Conservation (phyloP, 2,113 vertebrate species). For the Holacanthus passer region DNA sequence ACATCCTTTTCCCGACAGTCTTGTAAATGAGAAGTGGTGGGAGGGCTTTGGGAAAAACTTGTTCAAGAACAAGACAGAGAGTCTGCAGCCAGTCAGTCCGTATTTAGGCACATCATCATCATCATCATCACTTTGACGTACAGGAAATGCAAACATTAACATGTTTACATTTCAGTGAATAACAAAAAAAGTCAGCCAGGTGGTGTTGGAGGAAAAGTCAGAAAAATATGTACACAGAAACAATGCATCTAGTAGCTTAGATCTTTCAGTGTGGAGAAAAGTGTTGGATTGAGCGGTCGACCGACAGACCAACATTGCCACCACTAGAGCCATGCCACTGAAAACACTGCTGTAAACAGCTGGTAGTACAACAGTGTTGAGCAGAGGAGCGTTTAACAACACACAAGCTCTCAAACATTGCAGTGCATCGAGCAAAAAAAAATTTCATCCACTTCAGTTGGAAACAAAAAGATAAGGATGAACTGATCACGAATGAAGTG, state of each 20-base stretch:
- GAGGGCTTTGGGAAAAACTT: not conserved
- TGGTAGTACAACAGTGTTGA: not conserved
- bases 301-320: not conserved
- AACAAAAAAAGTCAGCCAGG: not conserved
- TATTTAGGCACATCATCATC: not conserved
- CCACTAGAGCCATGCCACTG: not conserved
- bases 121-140: not conserved
- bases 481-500: not conserved
- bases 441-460: not conserved
- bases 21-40: not conserved
- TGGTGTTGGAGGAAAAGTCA: not conserved
- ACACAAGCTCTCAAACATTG: not conserved
- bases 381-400: not conserved
- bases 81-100: not conserved
- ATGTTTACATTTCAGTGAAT: conserved; percentile 1
- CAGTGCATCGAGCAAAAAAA: not conserved
- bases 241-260: not conserved
- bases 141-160: not conserved
- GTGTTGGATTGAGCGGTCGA: too few relatives aligned
- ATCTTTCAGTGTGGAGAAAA: not conserved
- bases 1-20: not conserved
- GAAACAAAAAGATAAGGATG: not conserved
- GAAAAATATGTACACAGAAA: not conserved
- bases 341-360: not conserved
- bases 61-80: not conserved